Conservation (phyloP, 1,140 invertebrate species). For the Zaprionus nigranus region DNA sequence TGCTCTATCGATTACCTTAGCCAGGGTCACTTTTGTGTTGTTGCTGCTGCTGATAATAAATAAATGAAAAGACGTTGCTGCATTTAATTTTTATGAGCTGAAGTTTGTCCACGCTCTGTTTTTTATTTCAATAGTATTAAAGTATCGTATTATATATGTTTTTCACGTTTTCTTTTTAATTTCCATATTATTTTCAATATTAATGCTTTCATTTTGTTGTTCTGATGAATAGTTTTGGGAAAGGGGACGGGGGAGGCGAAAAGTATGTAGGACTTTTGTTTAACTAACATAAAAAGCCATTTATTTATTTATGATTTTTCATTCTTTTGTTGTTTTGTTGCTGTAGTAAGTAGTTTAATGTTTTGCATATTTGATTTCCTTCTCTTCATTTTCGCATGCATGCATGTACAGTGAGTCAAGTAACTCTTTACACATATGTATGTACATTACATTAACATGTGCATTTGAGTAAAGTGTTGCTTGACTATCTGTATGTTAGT, state of each 20-base stretch:
- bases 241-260: conserved; percentile 27
- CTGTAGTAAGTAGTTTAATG: conserved; percentile 33
- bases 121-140: conserved; percentile 83
- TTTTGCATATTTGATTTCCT: conserved; percentile 46
- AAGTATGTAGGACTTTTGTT: conserved; percentile 43
- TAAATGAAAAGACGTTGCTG: conserved; percentile 20
- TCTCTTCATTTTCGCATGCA: conserved; percentile 42
- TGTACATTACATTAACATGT: no score
- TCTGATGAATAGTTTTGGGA: conserved; percentile 37
- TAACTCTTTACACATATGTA: no score
- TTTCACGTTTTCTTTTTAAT: conserved; percentile 50
- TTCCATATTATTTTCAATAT: conserved; percentile 66
- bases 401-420: conserved; percentile 8
- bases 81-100: conserved; percentile 67
- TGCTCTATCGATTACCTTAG: conserved; percentile 38
- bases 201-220: conserved; percentile 63
- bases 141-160: conserved; percentile 80
- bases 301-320: conserved; percentile 52
- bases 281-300: conserved; percentile 69
- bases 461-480: no score
- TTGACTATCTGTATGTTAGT: not conserved
- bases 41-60: not conserved
- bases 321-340: not conserved
- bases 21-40: not conserved
- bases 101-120: conserved; percentile 66